Conservation (phyloP, 2,797 vertebrate genomes). For the Sebastes jordani region DNA sequence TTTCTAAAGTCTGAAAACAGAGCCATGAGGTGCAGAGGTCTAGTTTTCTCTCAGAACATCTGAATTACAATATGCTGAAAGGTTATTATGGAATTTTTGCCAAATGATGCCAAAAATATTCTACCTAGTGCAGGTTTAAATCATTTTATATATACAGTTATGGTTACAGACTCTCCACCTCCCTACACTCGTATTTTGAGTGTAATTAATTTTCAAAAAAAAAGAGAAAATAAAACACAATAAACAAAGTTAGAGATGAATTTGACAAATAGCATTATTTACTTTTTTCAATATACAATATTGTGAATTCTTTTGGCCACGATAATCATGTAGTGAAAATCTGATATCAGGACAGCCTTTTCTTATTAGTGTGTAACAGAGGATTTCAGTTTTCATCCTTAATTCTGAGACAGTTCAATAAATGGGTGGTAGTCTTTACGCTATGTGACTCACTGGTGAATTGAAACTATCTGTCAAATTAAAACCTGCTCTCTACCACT, state of each 20-base stretch:
- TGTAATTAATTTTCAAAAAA: not conserved
- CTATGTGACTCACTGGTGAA: not conserved
- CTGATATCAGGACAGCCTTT: not conserved
- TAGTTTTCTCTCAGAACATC: no score
- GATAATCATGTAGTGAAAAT: not conserved
- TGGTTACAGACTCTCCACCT: not conserved
- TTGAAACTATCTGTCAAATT: conserved; percentile 5
- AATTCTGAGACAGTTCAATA: not conserved
- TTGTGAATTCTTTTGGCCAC: not conserved
- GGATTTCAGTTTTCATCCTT: not conserved
- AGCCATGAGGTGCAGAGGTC: no score
- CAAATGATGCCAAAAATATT: no score
- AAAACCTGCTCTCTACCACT: not conserved
- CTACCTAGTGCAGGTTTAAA: no score
- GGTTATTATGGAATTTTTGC: no score
- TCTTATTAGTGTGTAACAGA: not conserved
- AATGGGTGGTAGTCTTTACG: not conserved
- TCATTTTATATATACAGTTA: not conserved
- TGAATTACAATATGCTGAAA: no score
- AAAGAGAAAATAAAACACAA: not conserved
- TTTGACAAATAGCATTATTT: not conserved
- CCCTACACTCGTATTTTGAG: not conserved
- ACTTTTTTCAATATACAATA: not conserved
- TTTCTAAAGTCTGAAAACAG: no score
- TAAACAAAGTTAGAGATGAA: not conserved